These are phyloP conservation scores for Protosalanx chinensis DNA, from an alignment of 2,797 vertebrate genomes.

Conservation along the genomic window DNA sequence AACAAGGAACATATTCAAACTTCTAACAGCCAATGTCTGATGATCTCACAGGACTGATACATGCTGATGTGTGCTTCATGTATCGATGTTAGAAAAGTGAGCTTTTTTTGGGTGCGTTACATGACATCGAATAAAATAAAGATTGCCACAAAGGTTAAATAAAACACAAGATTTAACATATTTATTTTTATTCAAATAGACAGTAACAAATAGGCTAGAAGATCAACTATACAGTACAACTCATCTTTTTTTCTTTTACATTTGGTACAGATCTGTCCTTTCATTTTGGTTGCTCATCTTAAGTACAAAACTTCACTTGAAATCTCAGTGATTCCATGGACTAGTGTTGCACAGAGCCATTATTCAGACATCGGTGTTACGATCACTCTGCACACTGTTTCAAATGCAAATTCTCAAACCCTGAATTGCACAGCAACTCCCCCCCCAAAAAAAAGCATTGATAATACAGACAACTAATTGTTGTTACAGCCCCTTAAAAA, in stretches of 20 bases:
- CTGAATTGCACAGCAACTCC: constrained; percentile 65
- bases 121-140: neutral
- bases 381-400: constrained; percentile 11
- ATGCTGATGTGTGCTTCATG: neutral
- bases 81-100: neutral
- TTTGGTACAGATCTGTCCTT: constrained; percentile 17
- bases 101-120: neutral
- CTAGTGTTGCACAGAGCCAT: constrained; percentile 23
- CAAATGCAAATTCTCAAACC: constrained; percentile 44
- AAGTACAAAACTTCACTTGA: constrained; percentile 16
- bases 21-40: neutral
- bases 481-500: constrained; percentile 11
- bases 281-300: constrained; percentile 15
- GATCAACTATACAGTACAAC: constrained; percentile 34
- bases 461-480: constrained; percentile 30
- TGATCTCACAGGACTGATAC: neutral
- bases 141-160: neutral
- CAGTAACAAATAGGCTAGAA: constrained; percentile 40
- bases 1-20: neutral
- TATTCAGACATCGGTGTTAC: constrained; percentile 20
- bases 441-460: constrained; percentile 47
- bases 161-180: constrained; percentile 17
- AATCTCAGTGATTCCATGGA: constrained; percentile 27
- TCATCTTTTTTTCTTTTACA: constrained; percentile 31
- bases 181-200: constrained; percentile 35